Evolutionary conservation across 2,113 vertebrate species (phyloP).

Genomic region (Daboia siamensis): DNA sequence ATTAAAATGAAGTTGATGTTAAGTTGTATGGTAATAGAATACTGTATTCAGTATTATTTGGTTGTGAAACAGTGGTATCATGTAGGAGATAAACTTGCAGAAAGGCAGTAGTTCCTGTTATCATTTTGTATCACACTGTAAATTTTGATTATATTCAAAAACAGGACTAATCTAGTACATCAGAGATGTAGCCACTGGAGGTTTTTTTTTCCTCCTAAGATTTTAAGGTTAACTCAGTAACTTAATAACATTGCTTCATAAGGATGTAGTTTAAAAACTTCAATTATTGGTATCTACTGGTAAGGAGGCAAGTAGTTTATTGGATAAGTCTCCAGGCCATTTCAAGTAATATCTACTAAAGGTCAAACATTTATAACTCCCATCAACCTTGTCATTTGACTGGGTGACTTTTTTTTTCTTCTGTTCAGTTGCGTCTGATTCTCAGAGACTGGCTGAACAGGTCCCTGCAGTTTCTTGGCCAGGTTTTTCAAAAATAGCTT

Average conservation of each 20-base stretch:
- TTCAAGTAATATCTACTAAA: background rate
- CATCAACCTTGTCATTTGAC: background rate
- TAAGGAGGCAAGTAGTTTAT: background rate
- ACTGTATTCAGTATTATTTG: background rate
- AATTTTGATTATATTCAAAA: background rate
- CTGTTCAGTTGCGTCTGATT: background rate
- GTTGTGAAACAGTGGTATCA: background rate
- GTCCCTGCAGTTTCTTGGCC: background rate
- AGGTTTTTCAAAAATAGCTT: background rate
- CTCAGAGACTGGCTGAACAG: background rate
- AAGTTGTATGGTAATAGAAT: background rate
- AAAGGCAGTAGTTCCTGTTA: background rate
- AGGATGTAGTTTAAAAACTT: background rate
- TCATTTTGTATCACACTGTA: background rate
- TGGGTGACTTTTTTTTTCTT: background rate
- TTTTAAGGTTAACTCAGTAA: background rate
- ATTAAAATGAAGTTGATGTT: conserved; percentile 1
- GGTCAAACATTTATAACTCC: background rate
- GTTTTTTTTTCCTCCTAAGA: background rate
- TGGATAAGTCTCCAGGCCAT: background rate
- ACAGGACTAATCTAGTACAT: background rate
- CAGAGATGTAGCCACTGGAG: background rate
- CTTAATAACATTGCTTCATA: background rate
- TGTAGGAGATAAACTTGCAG: conserved; percentile 13
- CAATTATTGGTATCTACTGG: background rate